Base-by-base conservation (phyloP, 2,888 invertebrate genomes). In the Tubulanus polymorphus region DNA sequence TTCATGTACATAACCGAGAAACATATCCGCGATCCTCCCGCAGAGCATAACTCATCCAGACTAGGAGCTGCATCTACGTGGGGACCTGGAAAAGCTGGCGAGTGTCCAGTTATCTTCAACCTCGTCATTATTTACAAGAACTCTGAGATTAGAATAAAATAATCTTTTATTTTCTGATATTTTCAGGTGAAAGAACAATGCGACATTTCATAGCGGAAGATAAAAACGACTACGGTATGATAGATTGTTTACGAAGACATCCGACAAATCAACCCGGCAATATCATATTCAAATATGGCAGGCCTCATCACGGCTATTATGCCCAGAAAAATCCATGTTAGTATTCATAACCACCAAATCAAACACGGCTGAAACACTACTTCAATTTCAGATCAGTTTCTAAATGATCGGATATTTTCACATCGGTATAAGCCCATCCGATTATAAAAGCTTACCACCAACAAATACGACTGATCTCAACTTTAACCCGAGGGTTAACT, bases 251-350 rank as follows among this genome's bases (percentile, higher is more conserved):
- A 62, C 63, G 74, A 28, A 60, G 78, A 51, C 70, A 67, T n/a
- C 69, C 76, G 10, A 79, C 78, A 5, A 74, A 74, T 55, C 56
- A 69, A 48, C 63, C 73, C 2, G 76, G 76, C 20, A 62, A 62
- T 29, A 69, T 75, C 6, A 62, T 68, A 37, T 72, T 74, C 69
- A 72, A 74, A 54, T 70, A 70, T 60, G 79, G 79, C 15, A 60
- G 79, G 52, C 75, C 78, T 3, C 68, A 67, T 20, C 71, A 73
- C 28, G 78, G 78, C 15, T 79, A 78, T 59, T 78, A 75, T 60
- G 63, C 70, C 15, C 73, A 75, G 55, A 68, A 69, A 64, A 69
- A 72, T 62, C 76, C 76, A 55, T 67, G 78, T 76, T 61, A 66
- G 70, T 57, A n/a, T n/a, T n/a, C n/a, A n/a, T n/a, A n/a, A n/a